A percentile compares a stretch with the other conserved stretches of the same genome.
phyloP scores from a whole-genome alignment of 2,113 vertebrate genomes.

The Cyprinodon variegatus region DNA sequence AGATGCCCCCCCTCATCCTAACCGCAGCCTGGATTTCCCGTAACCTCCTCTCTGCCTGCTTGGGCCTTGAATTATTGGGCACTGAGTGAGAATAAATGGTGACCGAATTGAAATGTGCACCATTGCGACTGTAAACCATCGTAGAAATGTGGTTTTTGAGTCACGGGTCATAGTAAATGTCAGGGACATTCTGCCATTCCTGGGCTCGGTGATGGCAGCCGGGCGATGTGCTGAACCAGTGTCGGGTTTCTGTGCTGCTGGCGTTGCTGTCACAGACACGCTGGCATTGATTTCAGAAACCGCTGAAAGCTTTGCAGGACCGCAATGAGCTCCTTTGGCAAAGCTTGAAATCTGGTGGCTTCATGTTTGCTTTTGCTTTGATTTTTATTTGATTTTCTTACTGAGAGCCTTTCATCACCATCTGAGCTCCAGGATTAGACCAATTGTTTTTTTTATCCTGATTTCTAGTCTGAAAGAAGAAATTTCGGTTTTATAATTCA shows the following conservation, averaged over 20 bases:
- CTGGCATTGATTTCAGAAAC: constrained; percentile 66
- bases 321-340: constrained; percentile 42
- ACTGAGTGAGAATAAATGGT: constrained; percentile 17
- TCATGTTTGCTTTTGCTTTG: constrained; percentile 16
- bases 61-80: constrained; percentile 42
- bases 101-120: constrained; percentile 11
- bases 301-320: constrained; percentile 45
- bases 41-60: constrained; percentile 14
- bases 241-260: constrained; percentile 69
- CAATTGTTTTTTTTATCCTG: constrained; percentile 14
- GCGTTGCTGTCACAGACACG: constrained; percentile 50
- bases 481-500: no score
- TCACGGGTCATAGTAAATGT: neutral
- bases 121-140: neutral
- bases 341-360: constrained; percentile 20
- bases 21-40: constrained; percentile 38
- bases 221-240: constrained; percentile 54
- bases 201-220: constrained; percentile 45
- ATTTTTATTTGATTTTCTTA: constrained; percentile 28
- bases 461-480: constrained; percentile 30
- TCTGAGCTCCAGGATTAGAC: constrained; percentile 55
- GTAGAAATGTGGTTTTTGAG: constrained; percentile 21
- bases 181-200: neutral
- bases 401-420: constrained; percentile 12
- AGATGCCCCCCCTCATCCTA: constrained; percentile 9